Evolutionary conservation across 2,113 vertebrate genomes (phyloP).

Genomic region (Atlantisia rogersi): DNA sequence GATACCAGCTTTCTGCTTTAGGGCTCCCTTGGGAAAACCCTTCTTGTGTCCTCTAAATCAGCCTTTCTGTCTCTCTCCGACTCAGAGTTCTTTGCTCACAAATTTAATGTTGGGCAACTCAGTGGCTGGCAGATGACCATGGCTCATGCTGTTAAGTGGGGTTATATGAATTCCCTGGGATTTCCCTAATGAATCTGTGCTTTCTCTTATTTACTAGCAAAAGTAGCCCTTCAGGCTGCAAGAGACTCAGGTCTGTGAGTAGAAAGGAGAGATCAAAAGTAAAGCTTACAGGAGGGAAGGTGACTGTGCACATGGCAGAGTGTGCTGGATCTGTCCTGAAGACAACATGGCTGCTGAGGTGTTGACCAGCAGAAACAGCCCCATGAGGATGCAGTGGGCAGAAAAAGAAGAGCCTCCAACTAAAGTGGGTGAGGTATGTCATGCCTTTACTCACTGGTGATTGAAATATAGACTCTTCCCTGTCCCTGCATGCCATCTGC

Average conservation of each 20-base stretch:
- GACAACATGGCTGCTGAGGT: background rate
- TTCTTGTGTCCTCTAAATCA: background rate
- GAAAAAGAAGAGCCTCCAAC: background rate
- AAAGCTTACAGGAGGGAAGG: background rate
- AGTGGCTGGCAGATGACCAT: background rate
- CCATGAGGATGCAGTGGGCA: fast-evolving
- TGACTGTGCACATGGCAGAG: fast-evolving
- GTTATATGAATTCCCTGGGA: background rate
- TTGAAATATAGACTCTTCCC: background rate
- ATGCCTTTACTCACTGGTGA: background rate
- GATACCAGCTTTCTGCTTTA: background rate
- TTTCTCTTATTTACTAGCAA: background rate
- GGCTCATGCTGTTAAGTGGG: background rate
- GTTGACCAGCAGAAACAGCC: background rate
- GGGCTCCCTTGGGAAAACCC: background rate
- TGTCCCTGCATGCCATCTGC: background rate
- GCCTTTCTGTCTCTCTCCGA: background rate
- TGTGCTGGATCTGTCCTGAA: background rate
- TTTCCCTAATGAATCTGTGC: background rate
- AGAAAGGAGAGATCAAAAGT: background rate
- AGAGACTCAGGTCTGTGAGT: background rate
- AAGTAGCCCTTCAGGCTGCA: background rate
- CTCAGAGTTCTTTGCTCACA: background rate
- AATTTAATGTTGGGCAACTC: background rate
- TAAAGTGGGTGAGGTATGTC: background rate